Conservation (phyloP, 2,888 invertebrate genomes). For the Griposia aprilina region DNA sequence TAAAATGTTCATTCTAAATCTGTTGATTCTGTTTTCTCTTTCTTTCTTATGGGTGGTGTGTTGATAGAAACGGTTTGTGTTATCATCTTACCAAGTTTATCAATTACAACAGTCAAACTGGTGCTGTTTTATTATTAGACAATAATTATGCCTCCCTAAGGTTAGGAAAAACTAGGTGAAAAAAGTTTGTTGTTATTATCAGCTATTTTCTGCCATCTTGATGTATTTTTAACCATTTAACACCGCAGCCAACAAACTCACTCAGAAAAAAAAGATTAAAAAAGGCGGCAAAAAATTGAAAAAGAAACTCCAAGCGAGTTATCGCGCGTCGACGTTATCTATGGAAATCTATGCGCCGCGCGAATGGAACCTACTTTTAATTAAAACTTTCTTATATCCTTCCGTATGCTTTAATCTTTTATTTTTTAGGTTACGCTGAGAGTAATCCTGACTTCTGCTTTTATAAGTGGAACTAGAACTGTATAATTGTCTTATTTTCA, state of each 20-base stretch:
- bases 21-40: not conserved
- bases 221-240: slow-evolving; percentile 29
- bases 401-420: slow-evolving; percentile 50
- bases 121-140: no score
- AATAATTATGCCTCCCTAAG: no score
- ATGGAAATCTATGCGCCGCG: slow-evolving; percentile 68
- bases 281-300: slow-evolving; percentile 42
- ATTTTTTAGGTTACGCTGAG: slow-evolving; percentile 37
- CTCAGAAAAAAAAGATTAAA: slow-evolving; percentile 14
- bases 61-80: not conserved
- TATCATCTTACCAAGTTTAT: not conserved
- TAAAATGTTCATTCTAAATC: not conserved
- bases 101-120: not conserved
- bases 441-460: slow-evolving; percentile 25
- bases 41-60: not conserved
- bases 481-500: slow-evolving; percentile 15
- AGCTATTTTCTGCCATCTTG: not conserved
- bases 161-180: not conserved
- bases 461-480: slow-evolving; percentile 22
- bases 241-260: slow-evolving; percentile 23
- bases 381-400: slow-evolving; percentile 68
- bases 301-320: slow-evolving; percentile 57
- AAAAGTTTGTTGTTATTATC: not conserved
- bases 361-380: slow-evolving; percentile 67
- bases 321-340: slow-evolving; percentile 64